A percentile compares a stretch with the other conserved stretches of the same genome.
phyloP scores from a whole-genome alignment of 2,113 vertebrate genomes.

The Notechis scutatus region DNA sequence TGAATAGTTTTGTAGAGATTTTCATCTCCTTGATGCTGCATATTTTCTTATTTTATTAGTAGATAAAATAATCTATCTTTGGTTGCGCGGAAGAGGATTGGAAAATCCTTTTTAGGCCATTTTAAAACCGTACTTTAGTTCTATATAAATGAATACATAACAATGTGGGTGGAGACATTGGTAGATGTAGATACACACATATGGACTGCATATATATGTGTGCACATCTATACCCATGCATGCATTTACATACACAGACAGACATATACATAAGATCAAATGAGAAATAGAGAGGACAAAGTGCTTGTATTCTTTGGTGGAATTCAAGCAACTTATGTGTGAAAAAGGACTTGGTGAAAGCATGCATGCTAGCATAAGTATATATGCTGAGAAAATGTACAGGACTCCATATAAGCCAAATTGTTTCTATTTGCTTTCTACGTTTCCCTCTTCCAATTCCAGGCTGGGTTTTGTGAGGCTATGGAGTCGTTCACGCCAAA shows the following conservation, averaged over 20 bases:
- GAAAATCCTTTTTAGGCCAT: background rate
- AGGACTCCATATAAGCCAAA: slow-evolving; percentile 23
- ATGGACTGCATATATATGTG: background rate
- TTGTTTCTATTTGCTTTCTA: background rate
- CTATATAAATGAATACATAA: background rate
- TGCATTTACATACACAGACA: background rate
- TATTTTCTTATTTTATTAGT: slow-evolving; percentile 8
- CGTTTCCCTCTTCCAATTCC: background rate
- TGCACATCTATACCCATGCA: background rate
- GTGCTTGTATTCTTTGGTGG: background rate
- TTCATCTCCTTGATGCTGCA: slow-evolving; percentile 73
- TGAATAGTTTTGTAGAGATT: slow-evolving; percentile 35
- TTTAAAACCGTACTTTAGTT: background rate
- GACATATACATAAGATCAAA: background rate
- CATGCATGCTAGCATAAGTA: slow-evolving; percentile 10
- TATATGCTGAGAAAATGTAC: slow-evolving; percentile 8
- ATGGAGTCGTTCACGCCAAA: background rate
- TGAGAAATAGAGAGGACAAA: background rate
- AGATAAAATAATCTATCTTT: background rate
- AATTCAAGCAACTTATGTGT: background rate
- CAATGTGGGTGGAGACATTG: background rate
- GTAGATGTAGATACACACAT: background rate
- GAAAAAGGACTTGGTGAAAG: background rate
- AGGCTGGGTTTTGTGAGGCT: background rate
- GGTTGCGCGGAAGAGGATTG: background rate